Evolutionary conservation across 2,888 invertebrate species (phyloP).

Genomic region (Acronicta aceris): DNA sequence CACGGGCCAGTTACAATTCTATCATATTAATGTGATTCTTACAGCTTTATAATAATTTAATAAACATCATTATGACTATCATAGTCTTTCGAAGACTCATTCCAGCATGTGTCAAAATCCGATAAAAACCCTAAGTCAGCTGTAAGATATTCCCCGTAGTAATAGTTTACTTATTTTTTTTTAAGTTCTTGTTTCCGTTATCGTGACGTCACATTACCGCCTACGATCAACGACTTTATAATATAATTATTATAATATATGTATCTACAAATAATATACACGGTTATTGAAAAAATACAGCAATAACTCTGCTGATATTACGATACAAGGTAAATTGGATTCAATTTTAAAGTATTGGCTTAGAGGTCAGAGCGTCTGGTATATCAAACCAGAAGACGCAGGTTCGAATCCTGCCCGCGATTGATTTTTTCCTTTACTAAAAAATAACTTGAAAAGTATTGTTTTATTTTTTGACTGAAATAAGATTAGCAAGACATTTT

Average conservation of each 20-base stretch:
- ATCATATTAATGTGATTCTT: no score
- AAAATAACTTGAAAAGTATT: no score
- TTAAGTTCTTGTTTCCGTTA: constrained; percentile 68
- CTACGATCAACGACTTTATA: constrained; percentile 59
- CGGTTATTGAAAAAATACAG: not conserved
- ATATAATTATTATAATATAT: constrained; percentile 4
- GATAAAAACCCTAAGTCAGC: constrained; percentile 7
- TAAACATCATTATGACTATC: no score
- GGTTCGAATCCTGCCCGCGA: no score
- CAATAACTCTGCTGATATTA: not conserved
- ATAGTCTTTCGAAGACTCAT: no score
- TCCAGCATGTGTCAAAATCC: no score
- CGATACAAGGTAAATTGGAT: not conserved
- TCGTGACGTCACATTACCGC: constrained; percentile 80
- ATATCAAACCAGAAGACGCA: no score
- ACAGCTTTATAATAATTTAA: no score
- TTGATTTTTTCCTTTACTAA: no score
- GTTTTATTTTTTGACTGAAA: not conserved
- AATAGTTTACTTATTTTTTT: constrained; percentile 23
- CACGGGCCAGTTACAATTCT: no score
- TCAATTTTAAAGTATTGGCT: not conserved
- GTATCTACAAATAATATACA: not conserved
- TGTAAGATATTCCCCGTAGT: constrained; percentile 14
- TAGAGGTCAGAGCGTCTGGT: no score
- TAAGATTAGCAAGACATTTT: no score